A percentile compares a stretch with the other conserved stretches of the same genome.
Conservation (phyloP, 2,113 vertebrate species). For the Melospiza melodia region DNA sequence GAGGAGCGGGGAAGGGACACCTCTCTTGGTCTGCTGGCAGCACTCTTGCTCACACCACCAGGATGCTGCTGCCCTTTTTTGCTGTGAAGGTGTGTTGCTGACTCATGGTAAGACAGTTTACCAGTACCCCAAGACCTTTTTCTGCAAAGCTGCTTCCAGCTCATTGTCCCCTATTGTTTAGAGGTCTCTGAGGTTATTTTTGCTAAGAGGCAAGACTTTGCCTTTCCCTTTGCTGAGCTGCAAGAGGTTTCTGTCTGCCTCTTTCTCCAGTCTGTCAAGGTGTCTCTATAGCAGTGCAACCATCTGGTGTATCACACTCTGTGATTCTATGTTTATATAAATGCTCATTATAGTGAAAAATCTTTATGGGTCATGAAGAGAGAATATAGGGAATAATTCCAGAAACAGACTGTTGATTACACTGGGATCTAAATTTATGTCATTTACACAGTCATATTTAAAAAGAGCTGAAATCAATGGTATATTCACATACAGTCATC, state of each 20-base stretch:
- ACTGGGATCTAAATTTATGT: background rate
- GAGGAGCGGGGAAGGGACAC: background rate
- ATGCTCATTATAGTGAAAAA: background rate
- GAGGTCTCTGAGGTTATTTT: background rate
- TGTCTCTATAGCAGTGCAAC: background rate
- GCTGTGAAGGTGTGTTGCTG: background rate
- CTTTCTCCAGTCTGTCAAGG: background rate
- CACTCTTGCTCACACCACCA: background rate
- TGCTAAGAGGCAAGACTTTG: background rate
- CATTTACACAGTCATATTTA: background rate
- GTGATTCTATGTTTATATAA: background rate
- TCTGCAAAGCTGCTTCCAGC: background rate
- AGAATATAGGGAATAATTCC: background rate
- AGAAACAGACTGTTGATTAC: background rate
- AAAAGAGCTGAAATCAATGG: background rate
- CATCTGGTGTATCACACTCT: background rate
- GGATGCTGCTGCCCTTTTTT: background rate
- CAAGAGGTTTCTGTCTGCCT: background rate
- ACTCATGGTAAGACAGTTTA: rapidly evolving
- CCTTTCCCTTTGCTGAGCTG: background rate
- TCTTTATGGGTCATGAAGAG: background rate
- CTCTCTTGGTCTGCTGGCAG: background rate
- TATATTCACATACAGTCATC: background rate
- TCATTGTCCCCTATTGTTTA: background rate
- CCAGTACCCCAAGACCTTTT: background rate